phyloP scores from a whole-genome alignment of 2,797 vertebrate species.

The Trachops cirrhosus region DNA sequence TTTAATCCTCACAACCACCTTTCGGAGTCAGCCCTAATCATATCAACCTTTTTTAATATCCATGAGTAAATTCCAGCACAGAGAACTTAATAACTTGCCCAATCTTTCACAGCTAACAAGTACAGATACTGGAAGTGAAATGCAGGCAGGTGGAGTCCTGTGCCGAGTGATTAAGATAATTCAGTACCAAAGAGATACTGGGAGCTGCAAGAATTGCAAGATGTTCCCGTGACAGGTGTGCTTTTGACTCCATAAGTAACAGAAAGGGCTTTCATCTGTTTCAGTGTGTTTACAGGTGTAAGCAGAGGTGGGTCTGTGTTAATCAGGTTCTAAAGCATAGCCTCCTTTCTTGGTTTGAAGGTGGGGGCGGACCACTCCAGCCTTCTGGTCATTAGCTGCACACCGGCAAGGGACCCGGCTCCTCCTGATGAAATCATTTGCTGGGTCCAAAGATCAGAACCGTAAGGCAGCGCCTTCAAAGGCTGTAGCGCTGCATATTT shows the following conservation, averaged over 20 bases:
- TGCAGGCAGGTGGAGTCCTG: not conserved
- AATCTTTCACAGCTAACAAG: conserved; percentile 38
- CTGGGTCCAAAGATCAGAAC: conserved; percentile 81
- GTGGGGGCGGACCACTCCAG: conserved; percentile 3
- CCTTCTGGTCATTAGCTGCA: conserved; percentile 71
- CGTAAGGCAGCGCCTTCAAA: conserved; percentile 79
- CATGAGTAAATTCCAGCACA: not conserved
- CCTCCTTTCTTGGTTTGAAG: conserved; percentile 30
- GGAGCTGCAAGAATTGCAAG: conserved; percentile 20
- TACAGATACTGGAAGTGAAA: not conserved
- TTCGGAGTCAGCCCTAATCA: not conserved
- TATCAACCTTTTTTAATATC: conserved; percentile 4
- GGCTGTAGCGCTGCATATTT: conserved; percentile 40
- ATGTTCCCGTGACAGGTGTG: not conserved
- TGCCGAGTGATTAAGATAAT: not conserved
- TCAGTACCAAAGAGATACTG: not conserved
- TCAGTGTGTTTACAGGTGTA: not conserved
- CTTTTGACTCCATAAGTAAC: conserved; percentile 26
- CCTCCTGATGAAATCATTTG: conserved; percentile 68
- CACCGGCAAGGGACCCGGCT: conserved; percentile 62
- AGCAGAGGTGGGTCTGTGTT: conserved; percentile 23
- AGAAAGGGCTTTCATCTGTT: conserved; percentile 54
- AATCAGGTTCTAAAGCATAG: not conserved
- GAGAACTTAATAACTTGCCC: conserved; percentile 15
- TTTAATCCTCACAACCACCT: not conserved